Conservation (phyloP, 2,888 invertebrate species). For the Campoletis raptor region DNA sequence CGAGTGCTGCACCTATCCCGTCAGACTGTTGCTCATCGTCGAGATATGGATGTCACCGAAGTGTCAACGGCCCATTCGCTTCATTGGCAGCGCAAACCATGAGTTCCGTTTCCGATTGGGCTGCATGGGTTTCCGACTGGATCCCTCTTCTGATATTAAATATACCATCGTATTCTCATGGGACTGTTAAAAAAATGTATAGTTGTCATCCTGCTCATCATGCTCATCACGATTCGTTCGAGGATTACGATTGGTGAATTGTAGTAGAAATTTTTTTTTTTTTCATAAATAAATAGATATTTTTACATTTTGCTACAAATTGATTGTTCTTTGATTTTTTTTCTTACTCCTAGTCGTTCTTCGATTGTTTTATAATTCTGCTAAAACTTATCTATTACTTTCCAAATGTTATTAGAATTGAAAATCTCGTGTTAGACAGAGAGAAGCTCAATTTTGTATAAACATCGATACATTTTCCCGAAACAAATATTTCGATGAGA, state of each 20-base stretch:
- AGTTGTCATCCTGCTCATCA: not conserved
- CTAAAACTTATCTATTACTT: not conserved
- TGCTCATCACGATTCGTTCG: constrained; percentile 34
- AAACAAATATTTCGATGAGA: not conserved
- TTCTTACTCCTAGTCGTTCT: not conserved
- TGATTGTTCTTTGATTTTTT: not conserved
- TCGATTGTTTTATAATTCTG: no score
- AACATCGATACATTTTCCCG: not conserved
- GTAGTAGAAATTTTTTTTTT: not conserved
- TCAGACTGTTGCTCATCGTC: constrained; percentile 30
- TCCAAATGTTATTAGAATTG: no score
- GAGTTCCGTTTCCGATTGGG: constrained; percentile 66
- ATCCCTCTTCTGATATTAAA: constrained; percentile 67
- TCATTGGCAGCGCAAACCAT: constrained; percentile 68
- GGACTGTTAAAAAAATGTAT: not conserved
- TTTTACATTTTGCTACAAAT: not conserved
- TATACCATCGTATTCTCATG: constrained; percentile 43
- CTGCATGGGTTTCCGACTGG: constrained; percentile 65
- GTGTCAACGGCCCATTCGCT: constrained; percentile 41
- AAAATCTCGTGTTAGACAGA: not conserved
- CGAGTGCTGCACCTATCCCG: constrained; percentile 54
- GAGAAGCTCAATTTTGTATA: not conserved
- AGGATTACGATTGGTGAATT: constrained; percentile 19
- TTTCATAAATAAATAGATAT: constrained; percentile 22
- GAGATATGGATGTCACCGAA: constrained; percentile 11